A percentile compares a stretch with the other conserved stretches of the same genome.
Evolutionary conservation across 2,888 invertebrate species (phyloP).

Genomic region (Asteroscopus sphinx): DNA sequence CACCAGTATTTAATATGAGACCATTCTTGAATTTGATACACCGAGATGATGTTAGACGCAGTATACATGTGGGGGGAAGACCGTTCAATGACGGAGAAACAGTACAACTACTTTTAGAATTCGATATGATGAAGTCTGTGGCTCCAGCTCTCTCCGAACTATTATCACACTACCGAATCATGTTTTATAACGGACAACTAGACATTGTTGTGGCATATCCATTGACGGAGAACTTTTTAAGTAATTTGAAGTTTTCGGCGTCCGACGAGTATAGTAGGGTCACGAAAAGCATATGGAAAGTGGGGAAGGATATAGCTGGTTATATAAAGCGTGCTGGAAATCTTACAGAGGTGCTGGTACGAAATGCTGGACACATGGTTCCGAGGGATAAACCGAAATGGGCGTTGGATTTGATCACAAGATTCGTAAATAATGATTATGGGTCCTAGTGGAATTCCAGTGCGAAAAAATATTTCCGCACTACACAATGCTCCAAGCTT

Average conservation of each 20-base stretch:
- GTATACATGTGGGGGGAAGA: conserved; percentile 91
- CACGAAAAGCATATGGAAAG: conserved; percentile 91
- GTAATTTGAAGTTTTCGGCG: conserved; percentile 91
- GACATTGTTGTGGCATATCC: conserved; percentile 91
- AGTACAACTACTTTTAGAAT: conserved; percentile 86
- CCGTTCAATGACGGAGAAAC: conserved; percentile 83
- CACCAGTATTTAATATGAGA: conserved; percentile 82
- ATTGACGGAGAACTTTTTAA: conserved; percentile 91
- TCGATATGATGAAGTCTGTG: conserved; percentile 90
- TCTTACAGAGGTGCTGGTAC: conserved; percentile 92
- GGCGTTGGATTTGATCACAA: conserved; percentile 89
- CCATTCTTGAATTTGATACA: conserved; percentile 73
- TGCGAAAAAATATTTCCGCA: too few relatives aligned
- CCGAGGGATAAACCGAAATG: conserved; percentile 90
- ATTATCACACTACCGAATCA: conserved; percentile 85
- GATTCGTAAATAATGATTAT: conserved; percentile 84
- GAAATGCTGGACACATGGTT: conserved; percentile 94
- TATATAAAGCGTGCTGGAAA: conserved; percentile 93
- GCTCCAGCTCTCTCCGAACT: conserved; percentile 81
- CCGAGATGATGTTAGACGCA: conserved; percentile 79
- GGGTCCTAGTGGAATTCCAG: too few relatives aligned
- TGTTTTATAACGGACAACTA: conserved; percentile 92
- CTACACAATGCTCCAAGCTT: too few relatives aligned
- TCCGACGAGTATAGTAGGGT: conserved; percentile 91
- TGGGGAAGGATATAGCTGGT: conserved; percentile 92